Evolutionary conservation across 2,888 invertebrate genomes (phyloP), one percentile per base, ranked within the genome.

Genomic region (Drosophila falleni): DNA sequence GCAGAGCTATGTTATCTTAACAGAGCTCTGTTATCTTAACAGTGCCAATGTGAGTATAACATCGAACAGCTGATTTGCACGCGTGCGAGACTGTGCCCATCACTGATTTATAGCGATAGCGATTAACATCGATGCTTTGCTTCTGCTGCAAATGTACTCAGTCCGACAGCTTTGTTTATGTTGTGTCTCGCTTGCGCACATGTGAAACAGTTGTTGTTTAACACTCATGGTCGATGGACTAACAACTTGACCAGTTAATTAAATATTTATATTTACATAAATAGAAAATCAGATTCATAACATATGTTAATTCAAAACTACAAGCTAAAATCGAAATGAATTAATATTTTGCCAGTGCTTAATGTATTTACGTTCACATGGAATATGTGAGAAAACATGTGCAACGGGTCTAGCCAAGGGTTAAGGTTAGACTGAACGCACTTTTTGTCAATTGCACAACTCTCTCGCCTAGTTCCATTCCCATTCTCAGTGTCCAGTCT

Each of bases 131-230:
- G 61, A 33, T 58, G 23, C n/a, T 8, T 39, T 9, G 16, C 4
- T 3, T 9, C 6, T 41, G 19, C 26, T 56, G 13, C 46, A 11
- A 49, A 16, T 39, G 47, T 49, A 51, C 42, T 53, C 53, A 53
- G 35, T 26, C 42, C 44, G 35, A 16, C 39, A 31, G 47, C 75
- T 62, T 78, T 78, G 79, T 79, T 79, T 78, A 60, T 78, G 79
- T 74, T 78, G 70, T 50, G 69, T 77, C 78, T 77, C 78, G 13
- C 66, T 78, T 59, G 46, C 75, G 51, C 75, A 42, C 58, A 61
- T 55, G 37, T 44, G 13, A 29, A 51, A 15, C 56, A 58, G 60
- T 74, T 78, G 69, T 70, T 78, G 79, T 68, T 74, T 42, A 62
- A 64, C 61, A 61, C 60, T 33, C 37, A 39, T 44, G 16, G 23